Percentiles rank a stretch among this genome's conserved stretches.
Evolutionary conservation across 2,888 invertebrate species (phyloP).

Genomic region (Aphidius colemani): DNA sequence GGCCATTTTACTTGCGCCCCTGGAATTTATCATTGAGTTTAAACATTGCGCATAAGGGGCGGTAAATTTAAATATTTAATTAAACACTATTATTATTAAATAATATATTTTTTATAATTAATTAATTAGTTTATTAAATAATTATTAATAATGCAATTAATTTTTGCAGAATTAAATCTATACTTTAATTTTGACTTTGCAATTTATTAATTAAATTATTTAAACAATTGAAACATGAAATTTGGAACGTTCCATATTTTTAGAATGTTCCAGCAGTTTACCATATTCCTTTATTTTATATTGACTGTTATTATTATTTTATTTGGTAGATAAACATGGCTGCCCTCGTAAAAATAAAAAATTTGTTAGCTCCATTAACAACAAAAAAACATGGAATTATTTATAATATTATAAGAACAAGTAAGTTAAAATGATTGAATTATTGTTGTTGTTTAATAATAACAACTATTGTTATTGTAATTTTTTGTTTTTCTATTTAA

Average conservation of each 20-base stretch:
- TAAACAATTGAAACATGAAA: too few species aligned
- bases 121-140: too few species aligned
- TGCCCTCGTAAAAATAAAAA: conserved; percentile 34
- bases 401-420: conserved; percentile 34
- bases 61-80: not conserved
- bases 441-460: too few species aligned
- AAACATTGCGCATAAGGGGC: conserved; percentile 7
- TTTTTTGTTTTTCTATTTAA: not conserved
- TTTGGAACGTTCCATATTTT: conserved; percentile 12
- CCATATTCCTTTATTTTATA: not conserved
- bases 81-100: not conserved
- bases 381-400: conserved; percentile 30
- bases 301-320: too few species aligned
- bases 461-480: too few species aligned
- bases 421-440: conserved; percentile 28
- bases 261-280: not conserved
- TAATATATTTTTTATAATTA: conserved; percentile 5
- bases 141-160: too few species aligned
- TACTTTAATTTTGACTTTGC: too few species aligned
- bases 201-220: too few species aligned
- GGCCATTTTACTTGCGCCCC: conserved; percentile 50
- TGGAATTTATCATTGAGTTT: conserved; percentile 3
- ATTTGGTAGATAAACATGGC: conserved; percentile 34
- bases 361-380: conserved; percentile 30
- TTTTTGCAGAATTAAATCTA: too few species aligned